phyloP scores from a whole-genome alignment of 2,888 invertebrate genomes.

The Agonopterix arenella region DNA sequence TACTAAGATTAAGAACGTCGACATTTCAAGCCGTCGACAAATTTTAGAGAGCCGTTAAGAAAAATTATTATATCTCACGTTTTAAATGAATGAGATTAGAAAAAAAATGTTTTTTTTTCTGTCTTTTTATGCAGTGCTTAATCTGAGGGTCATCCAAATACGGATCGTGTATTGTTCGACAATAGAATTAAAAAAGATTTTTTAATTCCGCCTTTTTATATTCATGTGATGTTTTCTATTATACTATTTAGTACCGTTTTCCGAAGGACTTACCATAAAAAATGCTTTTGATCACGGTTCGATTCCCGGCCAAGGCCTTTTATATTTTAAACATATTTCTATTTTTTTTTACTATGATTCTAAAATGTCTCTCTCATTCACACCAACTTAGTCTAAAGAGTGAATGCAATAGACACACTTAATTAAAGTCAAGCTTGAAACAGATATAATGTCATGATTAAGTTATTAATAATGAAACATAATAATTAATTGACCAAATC shows the following conservation, averaged over 20 bases:
- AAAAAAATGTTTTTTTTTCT: slow-evolving; percentile 1
- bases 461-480: too few relatives aligned
- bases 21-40: slow-evolving; percentile 2
- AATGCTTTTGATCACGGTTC: too few relatives aligned
- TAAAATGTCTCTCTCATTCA: too few relatives aligned
- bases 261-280: too few relatives aligned
- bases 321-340: too few relatives aligned
- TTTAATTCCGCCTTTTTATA: slow-evolving; percentile 15
- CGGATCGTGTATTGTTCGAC: slow-evolving; percentile 4
- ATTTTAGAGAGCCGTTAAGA: slow-evolving; percentile 1
- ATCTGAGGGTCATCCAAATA: slow-evolving; percentile 13
- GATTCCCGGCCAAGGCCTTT: too few relatives aligned
- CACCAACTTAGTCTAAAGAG: too few relatives aligned
- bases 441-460: too few relatives aligned
- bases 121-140: slow-evolving; percentile 8
- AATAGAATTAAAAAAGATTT: slow-evolving; percentile 13
- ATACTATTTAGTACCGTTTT: not conserved
- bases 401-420: too few relatives aligned
- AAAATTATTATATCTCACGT: slow-evolving; percentile 6
- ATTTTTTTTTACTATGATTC: too few relatives aligned
- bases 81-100: not conserved
- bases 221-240: slow-evolving; percentile 14
- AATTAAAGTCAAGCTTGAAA: too few relatives aligned
- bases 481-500: too few relatives aligned
- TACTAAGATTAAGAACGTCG: slow-evolving; percentile 4